Percentiles rank a stretch among this genome's conserved stretches.
Conservation (phyloP, 1,140 invertebrate species). For the Lethrus apterus region DNA sequence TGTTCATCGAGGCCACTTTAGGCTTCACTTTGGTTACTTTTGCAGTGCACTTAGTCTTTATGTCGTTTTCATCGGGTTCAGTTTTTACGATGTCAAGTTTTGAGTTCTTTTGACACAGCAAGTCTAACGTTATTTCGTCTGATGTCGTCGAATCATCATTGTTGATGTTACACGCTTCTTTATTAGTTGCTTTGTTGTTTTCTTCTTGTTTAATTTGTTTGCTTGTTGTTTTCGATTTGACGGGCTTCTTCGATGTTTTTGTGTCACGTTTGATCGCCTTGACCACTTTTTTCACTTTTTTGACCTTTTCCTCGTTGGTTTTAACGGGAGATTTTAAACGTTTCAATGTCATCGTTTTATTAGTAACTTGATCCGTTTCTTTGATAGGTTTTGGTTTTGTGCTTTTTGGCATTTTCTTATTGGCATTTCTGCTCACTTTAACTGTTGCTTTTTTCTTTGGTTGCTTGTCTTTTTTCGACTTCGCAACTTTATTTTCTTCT, state of each 20-base stretch:
- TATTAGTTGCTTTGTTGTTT: conserved; percentile 3
- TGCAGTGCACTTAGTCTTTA: conserved; percentile 19
- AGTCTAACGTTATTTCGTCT: conserved; percentile 38
- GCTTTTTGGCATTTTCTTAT: conserved; percentile 11
- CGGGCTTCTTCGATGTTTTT: conserved; percentile 1
- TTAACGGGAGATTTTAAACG: conserved; percentile 3
- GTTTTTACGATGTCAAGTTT: neutral
- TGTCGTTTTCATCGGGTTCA: conserved; percentile 4
- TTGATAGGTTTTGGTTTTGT: conserved; percentile 3
- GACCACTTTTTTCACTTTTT: conserved; percentile 16
- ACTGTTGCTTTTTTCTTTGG: conserved; percentile 6
- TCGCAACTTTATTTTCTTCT: neutral
- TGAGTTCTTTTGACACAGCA: conserved; percentile 25
- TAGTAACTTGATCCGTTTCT: neutral
- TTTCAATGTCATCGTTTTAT: conserved; percentile 1
- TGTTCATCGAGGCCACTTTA: neutral
- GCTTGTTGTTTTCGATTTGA: conserved; percentile 1
- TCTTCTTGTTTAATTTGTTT: conserved; percentile 4
- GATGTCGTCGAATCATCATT: conserved; percentile 23
- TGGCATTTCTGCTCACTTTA: conserved; percentile 13
- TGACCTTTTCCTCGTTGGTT: conserved; percentile 3
- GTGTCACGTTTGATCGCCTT: neutral
- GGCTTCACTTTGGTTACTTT: conserved; percentile 12
- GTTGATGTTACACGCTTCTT: neutral
- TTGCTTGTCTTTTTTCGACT: neutral